Percentiles rank a stretch among this genome's conserved stretches.
Evolutionary conservation across 2,113 vertebrate species (phyloP).

Genomic region (Burhinus bistriatus): DNA sequence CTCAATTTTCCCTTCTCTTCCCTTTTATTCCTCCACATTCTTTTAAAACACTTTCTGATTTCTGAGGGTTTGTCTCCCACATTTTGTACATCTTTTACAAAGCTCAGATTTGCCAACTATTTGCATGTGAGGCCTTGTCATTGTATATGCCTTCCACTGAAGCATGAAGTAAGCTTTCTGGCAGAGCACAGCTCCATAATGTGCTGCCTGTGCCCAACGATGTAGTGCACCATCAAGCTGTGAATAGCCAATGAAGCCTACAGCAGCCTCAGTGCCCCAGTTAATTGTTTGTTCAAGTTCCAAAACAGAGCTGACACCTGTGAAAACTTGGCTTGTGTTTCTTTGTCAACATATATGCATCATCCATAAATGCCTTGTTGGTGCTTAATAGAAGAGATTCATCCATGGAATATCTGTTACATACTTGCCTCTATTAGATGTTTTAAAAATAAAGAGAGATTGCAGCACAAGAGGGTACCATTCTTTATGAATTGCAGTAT

Average conservation of each 20-base stretch:
- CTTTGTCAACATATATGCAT: neutral
- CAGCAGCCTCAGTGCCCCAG: neutral
- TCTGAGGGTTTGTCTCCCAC: neutral
- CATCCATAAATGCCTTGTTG: neutral
- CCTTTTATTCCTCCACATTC: neutral
- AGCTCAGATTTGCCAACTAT: neutral
- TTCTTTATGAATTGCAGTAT: neutral
- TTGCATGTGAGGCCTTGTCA: neutral
- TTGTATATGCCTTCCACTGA: neutral
- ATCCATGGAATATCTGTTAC: neutral
- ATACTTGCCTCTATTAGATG: neutral
- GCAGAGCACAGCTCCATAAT: neutral
- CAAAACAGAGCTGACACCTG: conserved; percentile 22
- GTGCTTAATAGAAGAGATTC: neutral
- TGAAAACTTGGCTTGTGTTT: neutral
- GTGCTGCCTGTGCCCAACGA: neutral
- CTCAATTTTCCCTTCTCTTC: neutral
- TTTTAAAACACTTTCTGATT: neutral
- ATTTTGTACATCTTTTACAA: neutral
- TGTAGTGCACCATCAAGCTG: neutral
- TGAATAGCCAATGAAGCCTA: neutral
- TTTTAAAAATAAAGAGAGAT: neutral
- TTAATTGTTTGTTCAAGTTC: neutral
- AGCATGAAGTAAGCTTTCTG: neutral
- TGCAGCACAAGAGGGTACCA: neutral